Base-by-base conservation (phyloP, 2,888 invertebrate species). In the Pseudococcus jackbeardsleyi region DNA sequence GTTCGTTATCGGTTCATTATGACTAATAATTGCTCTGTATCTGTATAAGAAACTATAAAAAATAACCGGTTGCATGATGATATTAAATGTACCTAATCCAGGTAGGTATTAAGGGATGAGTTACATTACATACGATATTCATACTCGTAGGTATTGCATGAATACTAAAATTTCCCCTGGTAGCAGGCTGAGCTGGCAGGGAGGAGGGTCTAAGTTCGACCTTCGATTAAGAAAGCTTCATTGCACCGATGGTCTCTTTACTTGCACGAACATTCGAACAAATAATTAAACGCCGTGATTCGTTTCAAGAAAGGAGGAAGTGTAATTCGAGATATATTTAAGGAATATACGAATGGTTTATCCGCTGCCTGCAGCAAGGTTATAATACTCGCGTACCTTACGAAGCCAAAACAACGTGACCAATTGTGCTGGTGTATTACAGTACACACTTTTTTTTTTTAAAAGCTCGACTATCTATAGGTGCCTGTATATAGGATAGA, bases 381-480 rank as follows among this genome's bases (percentile, higher is more conserved):
- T 82, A 82, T 46, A 64, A 64, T 64, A 59, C 59, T 17, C 42
- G 42, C n/a, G n/a, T 59, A 79, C 42, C 79, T 79, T 79, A 22
- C 22, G 79, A 82, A 82, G 79, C 79, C 79, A 82, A 82, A 82
- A 82, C 79, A 82, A 82, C 79, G 79, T 82, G 79, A 82, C 79
- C 79, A 82, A 82, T 82, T 82, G 79, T 82, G n/a, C 15, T 15
- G 17, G 54, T 54, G 54, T 50, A 50, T 50, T 12, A 50, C 12
- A 11, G 48, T 50, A 50, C 15, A 50, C 48, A 50, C 48, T 15
- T 50, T 4, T 50, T 42, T 42, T 42, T 42, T 42, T 15, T 50
- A 50, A 50, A 50, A 15, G 48, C 15, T 15, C 48, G 12, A 15
- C 15, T 15, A 54, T n/a, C n/a, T 54, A 59, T 11, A 64, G 22